Conservation (phyloP, 1,140 invertebrate genomes). For the Ceratitis capitata region DNA sequence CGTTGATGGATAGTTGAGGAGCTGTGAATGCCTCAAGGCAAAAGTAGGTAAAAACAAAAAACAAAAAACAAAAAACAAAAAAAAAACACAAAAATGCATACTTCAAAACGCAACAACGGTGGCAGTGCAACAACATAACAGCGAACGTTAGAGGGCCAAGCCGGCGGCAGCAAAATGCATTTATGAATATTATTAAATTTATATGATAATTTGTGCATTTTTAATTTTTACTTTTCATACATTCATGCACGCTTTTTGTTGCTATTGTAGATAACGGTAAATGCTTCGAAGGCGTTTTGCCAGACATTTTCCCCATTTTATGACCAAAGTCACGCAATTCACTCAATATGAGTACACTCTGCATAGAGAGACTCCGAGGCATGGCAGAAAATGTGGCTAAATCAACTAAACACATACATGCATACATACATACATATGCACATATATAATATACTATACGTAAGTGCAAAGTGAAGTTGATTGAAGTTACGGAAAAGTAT, state of each 20-base stretch:
- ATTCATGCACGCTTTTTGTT: slow-evolving; percentile 32
- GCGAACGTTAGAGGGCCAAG: neutral
- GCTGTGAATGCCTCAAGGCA: slow-evolving; percentile 40
- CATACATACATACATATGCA: too few species aligned
- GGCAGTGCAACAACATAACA: too few species aligned
- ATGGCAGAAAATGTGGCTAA: neutral
- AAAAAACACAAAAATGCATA: neutral
- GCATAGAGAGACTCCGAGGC: neutral
- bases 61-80: neutral
- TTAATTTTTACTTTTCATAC: slow-evolving; percentile 17
- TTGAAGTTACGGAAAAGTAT: neutral
- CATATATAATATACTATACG: too few species aligned
- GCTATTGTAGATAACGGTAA: slow-evolving; percentile 37
- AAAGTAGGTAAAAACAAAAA: neutral
- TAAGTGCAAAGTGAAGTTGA: neutral
- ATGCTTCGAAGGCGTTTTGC: slow-evolving; percentile 37
- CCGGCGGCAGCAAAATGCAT: slow-evolving; percentile 2
- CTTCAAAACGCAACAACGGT: neutral
- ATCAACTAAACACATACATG: too few species aligned
- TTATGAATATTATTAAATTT: slow-evolving; percentile 38
- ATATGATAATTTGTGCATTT: slow-evolving; percentile 40
- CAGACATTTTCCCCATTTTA: slow-evolving; percentile 36
- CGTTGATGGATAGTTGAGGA: slow-evolving; percentile 62
- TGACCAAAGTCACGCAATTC: slow-evolving; percentile 31
- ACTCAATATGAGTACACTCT: too few species aligned